phyloP scores from a whole-genome alignment of 2,888 invertebrate genomes.

The Torymus texanus region DNA sequence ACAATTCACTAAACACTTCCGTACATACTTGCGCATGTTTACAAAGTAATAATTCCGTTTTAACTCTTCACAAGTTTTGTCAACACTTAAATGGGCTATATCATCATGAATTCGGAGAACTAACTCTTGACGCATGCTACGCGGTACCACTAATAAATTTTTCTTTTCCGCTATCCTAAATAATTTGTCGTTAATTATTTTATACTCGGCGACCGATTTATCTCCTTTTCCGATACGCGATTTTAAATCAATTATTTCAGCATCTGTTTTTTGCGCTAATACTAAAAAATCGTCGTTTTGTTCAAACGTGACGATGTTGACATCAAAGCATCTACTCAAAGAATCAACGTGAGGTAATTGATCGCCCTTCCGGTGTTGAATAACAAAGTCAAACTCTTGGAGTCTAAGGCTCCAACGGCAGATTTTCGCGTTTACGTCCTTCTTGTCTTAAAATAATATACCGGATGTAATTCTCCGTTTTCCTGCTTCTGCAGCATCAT shows the following conservation, averaged over 20 bases:
- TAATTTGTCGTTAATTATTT: slow-evolving; percentile 54
- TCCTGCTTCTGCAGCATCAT: background rate
- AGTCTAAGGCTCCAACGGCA: background rate
- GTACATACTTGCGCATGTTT: background rate
- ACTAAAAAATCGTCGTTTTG: background rate
- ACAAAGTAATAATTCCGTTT: background rate
- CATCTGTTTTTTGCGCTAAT: background rate
- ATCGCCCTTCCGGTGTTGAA: background rate
- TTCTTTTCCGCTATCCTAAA: slow-evolving; percentile 51
- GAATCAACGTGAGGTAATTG: background rate
- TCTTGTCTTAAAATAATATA: background rate
- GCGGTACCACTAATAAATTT: slow-evolving; percentile 52
- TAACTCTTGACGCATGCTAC: slow-evolving; percentile 53
- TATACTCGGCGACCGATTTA: slow-evolving; percentile 22
- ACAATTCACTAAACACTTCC: background rate
- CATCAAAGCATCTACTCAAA: background rate
- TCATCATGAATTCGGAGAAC: slow-evolving; percentile 51
- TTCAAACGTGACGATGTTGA: background rate
- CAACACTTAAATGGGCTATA: slow-evolving; percentile 55
- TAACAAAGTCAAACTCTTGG: background rate
- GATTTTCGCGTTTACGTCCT: slow-evolving; percentile 2
- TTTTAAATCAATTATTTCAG: background rate
- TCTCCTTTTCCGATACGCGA: background rate
- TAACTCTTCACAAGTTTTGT: slow-evolving; percentile 48
- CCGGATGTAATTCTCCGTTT: background rate